phyloP scores from a whole-genome alignment of 2,113 vertebrate genomes.

The Echinops telfairi region DNA sequence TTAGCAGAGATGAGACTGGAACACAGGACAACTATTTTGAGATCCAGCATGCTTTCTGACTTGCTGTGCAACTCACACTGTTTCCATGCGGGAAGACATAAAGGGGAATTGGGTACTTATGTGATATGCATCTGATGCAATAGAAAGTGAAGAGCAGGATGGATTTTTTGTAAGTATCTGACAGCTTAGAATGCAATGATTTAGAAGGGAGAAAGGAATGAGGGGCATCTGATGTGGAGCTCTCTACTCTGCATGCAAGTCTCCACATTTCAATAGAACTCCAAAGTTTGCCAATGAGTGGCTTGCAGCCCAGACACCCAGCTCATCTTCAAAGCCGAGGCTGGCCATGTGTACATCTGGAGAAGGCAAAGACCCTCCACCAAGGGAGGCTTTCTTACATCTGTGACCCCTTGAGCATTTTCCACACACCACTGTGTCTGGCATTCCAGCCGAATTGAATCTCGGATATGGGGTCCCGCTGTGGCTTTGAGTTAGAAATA shows the following conservation, averaged over 20 bases:
- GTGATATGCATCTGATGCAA: not conserved
- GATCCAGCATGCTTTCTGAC: slow-evolving; percentile 2
- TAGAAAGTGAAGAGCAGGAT: not conserved
- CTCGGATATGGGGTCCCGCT: not conserved
- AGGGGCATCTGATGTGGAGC: not conserved
- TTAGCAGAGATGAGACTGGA: not conserved
- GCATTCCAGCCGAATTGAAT: not conserved
- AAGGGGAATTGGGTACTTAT: not conserved
- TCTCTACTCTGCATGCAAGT: not conserved
- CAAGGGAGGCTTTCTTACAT: not conserved
- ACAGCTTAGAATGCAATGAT: slow-evolving; percentile 5
- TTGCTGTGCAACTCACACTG: not conserved
- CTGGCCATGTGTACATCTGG: not conserved
- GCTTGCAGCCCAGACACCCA: not conserved
- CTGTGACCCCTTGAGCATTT: not conserved
- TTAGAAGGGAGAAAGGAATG: not conserved
- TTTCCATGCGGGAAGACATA: not conserved
- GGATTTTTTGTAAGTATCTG: not conserved
- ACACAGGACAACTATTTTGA: not conserved
- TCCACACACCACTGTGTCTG: not conserved
- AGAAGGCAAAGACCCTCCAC: not conserved
- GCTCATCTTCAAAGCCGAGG: not conserved
- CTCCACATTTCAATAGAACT: not conserved
- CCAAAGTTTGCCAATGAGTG: not conserved
- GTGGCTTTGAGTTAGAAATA: not conserved